A percentile compares a stretch with the other conserved stretches of the same genome.
phyloP scores from a whole-genome alignment of 1,140 invertebrate species.

The Pseudoatta argentina region DNA sequence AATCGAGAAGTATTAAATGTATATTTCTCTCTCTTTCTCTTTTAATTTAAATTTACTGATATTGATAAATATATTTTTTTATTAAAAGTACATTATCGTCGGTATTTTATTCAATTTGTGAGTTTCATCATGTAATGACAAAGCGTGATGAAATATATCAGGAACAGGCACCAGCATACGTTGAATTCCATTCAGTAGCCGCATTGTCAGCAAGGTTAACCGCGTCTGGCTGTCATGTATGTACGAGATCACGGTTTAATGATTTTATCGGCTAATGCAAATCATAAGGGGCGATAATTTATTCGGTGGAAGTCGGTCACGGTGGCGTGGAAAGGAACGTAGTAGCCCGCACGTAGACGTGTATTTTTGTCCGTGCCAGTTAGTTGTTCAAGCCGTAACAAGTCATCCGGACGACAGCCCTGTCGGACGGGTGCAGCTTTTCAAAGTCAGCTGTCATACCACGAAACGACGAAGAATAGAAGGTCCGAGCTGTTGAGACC shows the following conservation, averaged over 20 bases:
- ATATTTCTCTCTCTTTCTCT: not conserved
- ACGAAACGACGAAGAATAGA: slow-evolving; percentile 71
- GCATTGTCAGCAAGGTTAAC: slow-evolving; percentile 47
- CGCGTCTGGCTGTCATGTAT: slow-evolving; percentile 25
- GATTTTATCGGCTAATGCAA: slow-evolving; percentile 75
- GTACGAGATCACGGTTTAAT: slow-evolving; percentile 9
- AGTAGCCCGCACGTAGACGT: slow-evolving; percentile 70
- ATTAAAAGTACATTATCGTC: slow-evolving; percentile 4
- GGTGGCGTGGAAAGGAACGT: slow-evolving; percentile 72
- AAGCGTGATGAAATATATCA: slow-evolving; percentile 13
- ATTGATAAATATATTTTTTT: not conserved
- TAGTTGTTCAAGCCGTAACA: slow-evolving; percentile 69
- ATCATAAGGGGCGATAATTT: slow-evolving; percentile 70
- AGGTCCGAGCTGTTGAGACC: slow-evolving; percentile 66
- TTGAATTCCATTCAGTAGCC: slow-evolving; percentile 39
- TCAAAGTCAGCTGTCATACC: slow-evolving; percentile 79
- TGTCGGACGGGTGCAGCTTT: slow-evolving; percentile 81
- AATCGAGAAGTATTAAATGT: not conserved
- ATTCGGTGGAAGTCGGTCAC: slow-evolving; percentile 72
- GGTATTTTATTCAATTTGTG: slow-evolving; percentile 11
- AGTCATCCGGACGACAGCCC: slow-evolving; percentile 76
- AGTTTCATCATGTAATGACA: slow-evolving; percentile 1
- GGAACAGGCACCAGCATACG: not conserved
- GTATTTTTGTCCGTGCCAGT: slow-evolving; percentile 76
- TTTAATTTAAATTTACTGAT: slow-evolving; percentile 6